Evolutionary conservation across 2,888 invertebrate genomes (phyloP).

Genomic region (Darwinula stevensoni): DNA sequence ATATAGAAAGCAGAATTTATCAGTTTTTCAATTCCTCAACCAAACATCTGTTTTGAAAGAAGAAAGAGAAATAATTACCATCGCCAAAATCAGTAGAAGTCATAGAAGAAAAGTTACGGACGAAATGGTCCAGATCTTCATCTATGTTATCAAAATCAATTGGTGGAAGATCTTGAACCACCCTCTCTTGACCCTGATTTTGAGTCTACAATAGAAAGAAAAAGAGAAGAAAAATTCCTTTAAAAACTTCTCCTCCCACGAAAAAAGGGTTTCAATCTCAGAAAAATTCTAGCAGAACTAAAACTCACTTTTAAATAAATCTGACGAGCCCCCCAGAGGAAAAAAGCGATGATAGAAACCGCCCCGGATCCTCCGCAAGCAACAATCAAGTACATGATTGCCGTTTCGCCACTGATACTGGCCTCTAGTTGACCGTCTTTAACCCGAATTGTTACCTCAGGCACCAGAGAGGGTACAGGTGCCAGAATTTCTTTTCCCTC

Average conservation of each 20-base stretch:
- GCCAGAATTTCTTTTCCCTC: constrained; percentile 2
- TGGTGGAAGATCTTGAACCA: not conserved
- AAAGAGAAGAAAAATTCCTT: not conserved
- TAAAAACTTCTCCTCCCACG: not conserved
- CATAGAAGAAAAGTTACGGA: constrained; percentile 1
- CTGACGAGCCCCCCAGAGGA: not conserved
- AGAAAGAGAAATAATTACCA: not conserved
- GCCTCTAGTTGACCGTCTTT: constrained; percentile 1
- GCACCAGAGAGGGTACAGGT: not conserved
- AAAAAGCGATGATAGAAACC: constrained; percentile 1
- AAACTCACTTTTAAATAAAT: not conserved
- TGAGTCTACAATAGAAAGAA: too few species aligned
- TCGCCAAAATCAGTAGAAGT: constrained; percentile 2
- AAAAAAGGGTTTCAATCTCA: constrained; percentile 1
- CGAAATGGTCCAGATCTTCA: not conserved
- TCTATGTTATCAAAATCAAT: constrained; percentile 1
- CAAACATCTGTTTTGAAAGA: not conserved
- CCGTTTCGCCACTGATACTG: constrained; percentile 1
- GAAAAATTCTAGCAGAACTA: not conserved
- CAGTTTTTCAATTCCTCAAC: not conserved
- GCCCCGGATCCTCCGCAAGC: constrained; percentile 2
- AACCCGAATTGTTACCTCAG: constrained; percentile 1
- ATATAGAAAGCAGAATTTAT: not conserved
- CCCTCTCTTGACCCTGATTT: not conserved
- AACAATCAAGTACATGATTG: constrained; percentile 2